phyloP scores from a whole-genome alignment of 2,797 vertebrate genomes.

The Gastrophryne carolinensis region DNA sequence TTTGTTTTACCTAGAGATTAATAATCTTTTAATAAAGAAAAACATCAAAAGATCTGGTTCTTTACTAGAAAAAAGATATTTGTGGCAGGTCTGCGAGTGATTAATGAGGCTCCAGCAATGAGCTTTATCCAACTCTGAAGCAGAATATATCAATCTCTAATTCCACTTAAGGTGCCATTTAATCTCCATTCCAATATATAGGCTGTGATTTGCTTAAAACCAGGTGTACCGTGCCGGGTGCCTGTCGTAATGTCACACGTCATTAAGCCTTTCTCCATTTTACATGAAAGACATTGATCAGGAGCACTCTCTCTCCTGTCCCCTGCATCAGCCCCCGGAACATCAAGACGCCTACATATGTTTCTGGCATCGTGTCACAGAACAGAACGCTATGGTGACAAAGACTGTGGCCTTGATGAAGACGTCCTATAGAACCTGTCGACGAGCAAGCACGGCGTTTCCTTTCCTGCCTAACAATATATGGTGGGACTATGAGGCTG shows the following conservation, averaged over 20 bases:
- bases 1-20: too few species aligned
- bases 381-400: conserved; percentile 31
- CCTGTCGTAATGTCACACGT: neutral
- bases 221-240: too few species aligned
- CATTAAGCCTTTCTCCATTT: neutral
- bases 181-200: too few species aligned
- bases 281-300: conserved; percentile 2
- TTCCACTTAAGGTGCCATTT: too few species aligned
- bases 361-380: conserved; percentile 35
- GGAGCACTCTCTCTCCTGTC: neutral
- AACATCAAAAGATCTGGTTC: too few species aligned
- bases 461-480: conserved; percentile 6
- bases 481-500: neutral
- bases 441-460: neutral
- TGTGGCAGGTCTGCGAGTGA: too few species aligned
- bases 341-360: conserved; percentile 34
- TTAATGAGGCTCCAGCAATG: too few species aligned
- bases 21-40: too few species aligned
- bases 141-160: too few species aligned
- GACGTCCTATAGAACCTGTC: conserved; percentile 31
- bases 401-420: conserved; percentile 38
- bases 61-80: too few species aligned
- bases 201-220: too few species aligned
- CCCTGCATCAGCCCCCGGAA: conserved; percentile 27
- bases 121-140: too few species aligned